Percentiles rank a stretch among this genome's conserved stretches.
Conservation (phyloP, 2,113 vertebrate species). For the Xiphias gladius region DNA sequence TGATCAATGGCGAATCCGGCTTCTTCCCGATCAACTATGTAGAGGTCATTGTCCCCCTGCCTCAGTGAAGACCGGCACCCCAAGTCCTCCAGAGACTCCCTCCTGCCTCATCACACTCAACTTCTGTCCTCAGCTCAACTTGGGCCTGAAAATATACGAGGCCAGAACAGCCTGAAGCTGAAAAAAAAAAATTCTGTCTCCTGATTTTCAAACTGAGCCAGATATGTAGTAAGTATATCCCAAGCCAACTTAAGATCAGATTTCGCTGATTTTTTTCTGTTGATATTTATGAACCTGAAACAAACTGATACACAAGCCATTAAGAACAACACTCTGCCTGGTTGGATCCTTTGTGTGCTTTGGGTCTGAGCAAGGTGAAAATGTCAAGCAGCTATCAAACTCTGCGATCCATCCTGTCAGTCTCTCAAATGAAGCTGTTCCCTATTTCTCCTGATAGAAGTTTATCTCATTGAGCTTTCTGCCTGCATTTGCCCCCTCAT, state of each 20-base stretch:
- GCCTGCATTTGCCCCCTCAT: neutral
- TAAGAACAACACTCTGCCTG: constrained; percentile 12
- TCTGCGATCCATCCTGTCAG: neutral
- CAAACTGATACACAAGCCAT: constrained; percentile 52
- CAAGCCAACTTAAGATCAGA: constrained; percentile 4
- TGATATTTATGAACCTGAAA: constrained; percentile 42
- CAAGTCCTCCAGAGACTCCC: neutral
- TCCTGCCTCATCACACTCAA: constrained; percentile 6
- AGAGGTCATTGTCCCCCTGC: constrained; percentile 92
- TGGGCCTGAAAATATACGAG: neutral
- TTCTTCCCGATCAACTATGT: constrained; percentile 98
- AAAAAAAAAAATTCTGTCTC: neutral
- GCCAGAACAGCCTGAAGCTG: neutral
- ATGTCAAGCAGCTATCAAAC: neutral
- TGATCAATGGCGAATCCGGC: constrained; percentile 90
- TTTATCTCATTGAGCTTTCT: neutral
- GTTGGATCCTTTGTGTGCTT: neutral
- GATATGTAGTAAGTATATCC: constrained; percentile 22
- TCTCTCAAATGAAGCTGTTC: neutral
- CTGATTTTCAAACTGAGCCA: constrained; percentile 13
- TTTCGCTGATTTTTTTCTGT: constrained; percentile 17
- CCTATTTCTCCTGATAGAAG: neutral
- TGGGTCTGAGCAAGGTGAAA: constrained; percentile 12
- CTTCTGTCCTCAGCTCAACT: constrained; percentile 8
- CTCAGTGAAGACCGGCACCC: constrained; percentile 82